Conservation (phyloP, 1,140 invertebrate genomes). For the Alviniconcha marisindica region DNA sequence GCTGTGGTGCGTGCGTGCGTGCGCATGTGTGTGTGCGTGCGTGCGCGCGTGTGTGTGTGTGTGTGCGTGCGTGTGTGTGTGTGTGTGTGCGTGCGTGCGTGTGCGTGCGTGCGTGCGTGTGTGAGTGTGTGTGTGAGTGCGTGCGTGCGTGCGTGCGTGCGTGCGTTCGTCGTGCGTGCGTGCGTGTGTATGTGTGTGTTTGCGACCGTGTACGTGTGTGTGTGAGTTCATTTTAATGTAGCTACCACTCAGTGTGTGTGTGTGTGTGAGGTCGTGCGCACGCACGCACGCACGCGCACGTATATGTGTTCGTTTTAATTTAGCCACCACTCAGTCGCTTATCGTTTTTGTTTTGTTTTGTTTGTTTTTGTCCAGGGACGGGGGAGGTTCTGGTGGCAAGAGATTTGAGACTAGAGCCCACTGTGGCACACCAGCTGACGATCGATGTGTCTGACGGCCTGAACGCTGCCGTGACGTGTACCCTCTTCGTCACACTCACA, state of each 20-base stretch:
- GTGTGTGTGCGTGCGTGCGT: conserved; percentile 1
- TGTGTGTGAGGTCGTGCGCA: too few relatives aligned
- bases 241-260: too few relatives aligned
- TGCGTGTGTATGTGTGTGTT: background rate
- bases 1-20: background rate
- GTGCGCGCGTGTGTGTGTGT: background rate
- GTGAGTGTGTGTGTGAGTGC: conserved; percentile 2
- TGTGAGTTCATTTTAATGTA: too few relatives aligned
- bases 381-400: background rate
- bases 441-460: background rate
- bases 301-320: too few relatives aligned
- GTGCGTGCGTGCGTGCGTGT: conserved; percentile 1
- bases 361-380: background rate
- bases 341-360: background rate
- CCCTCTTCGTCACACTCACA: background rate
- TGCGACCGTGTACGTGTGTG: background rate
- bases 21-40: conserved; percentile 13
- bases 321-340: too few relatives aligned
- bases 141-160: background rate
- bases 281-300: background rate
- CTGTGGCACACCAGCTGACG: background rate
- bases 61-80: conserved; percentile 19
- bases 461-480: background rate
- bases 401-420: background rate
- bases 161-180: background rate